A percentile compares a stretch with the other conserved stretches of the same genome.
Evolutionary conservation across 2,888 invertebrate genomes (phyloP).

Genomic region (Chymomyza amoena): DNA sequence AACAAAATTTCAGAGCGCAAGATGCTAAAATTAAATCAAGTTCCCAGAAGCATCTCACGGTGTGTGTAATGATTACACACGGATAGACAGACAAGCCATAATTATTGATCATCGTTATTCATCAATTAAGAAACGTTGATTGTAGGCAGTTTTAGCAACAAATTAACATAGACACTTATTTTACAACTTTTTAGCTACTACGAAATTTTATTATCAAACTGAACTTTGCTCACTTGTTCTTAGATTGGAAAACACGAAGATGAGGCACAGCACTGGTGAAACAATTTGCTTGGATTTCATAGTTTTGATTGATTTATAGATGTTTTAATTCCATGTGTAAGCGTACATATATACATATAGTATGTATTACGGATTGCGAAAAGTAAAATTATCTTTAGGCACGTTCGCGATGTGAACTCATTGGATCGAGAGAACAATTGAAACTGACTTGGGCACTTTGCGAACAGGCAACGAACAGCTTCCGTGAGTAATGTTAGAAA

Average conservation of each 20-base stretch:
- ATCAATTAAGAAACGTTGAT: neutral
- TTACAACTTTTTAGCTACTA: neutral
- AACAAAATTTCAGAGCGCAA: neutral
- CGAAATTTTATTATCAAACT: slow-evolving; percentile 27
- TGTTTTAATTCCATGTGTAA: neutral
- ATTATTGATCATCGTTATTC: neutral
- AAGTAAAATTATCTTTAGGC: neutral
- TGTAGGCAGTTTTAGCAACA: neutral
- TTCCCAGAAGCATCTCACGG: neutral
- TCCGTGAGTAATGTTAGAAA: slow-evolving; percentile 9
- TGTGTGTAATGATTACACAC: neutral
- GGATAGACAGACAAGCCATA: neutral
- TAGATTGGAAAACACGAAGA: slow-evolving; percentile 17
- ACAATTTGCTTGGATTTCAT: slow-evolving; percentile 16
- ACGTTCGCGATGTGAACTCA: slow-evolving; percentile 6
- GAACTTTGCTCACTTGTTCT: slow-evolving; percentile 52
- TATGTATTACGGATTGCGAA: neutral
- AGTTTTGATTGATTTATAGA: neutral
- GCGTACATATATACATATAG: neutral
- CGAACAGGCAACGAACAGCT: neutral
- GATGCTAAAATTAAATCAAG: neutral
- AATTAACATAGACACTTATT: neutral
- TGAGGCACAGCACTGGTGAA: slow-evolving; percentile 21
- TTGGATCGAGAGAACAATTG: slow-evolving; percentile 38
- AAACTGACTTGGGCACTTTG: slow-evolving; percentile 40